Evolutionary conservation across 30 jellyfish, hydroid and myxozoan species (phyloP).

Genomic region (Nemopilema nomurai): DNA sequence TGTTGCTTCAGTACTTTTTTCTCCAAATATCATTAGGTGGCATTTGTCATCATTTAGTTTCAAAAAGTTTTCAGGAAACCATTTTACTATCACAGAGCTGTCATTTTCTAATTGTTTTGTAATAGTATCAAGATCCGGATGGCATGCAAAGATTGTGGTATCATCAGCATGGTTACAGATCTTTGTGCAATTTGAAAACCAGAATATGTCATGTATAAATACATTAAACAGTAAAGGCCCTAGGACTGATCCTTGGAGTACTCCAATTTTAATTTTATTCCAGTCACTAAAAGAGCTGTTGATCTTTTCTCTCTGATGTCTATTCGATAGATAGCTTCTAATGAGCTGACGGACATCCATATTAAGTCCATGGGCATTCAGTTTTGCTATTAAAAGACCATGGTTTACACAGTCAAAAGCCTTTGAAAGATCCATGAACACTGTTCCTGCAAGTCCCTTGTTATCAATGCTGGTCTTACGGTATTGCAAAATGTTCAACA

Average conservation of each 20-base stretch:
- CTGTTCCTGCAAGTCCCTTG: slow-evolving; percentile 15
- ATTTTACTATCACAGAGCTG: slow-evolving; percentile 26
- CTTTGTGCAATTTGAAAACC: slow-evolving; percentile 16
- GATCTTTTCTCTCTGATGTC: slow-evolving; percentile 19
- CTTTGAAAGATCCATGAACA: slow-evolving; percentile 15
- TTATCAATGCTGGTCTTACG: slow-evolving; percentile 14
- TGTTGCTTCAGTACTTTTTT: slow-evolving; percentile 11
- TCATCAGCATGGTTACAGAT: slow-evolving; percentile 54
- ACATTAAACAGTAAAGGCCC: slow-evolving; percentile 40
- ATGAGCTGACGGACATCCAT: not conserved
- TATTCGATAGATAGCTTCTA: not conserved
- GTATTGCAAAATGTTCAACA: slow-evolving; percentile 13
- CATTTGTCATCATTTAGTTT: slow-evolving; percentile 30
- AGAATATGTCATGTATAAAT: slow-evolving; percentile 1
- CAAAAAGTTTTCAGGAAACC: slow-evolving; percentile 30
- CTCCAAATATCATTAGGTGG: slow-evolving; percentile 21
- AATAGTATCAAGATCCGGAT: slow-evolving; percentile 31
- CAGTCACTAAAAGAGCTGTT: slow-evolving; percentile 12
- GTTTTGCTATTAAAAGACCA: slow-evolving; percentile 7
- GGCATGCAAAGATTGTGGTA: slow-evolving; percentile 34
- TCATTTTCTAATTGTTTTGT: slow-evolving; percentile 5
- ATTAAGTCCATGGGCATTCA: slow-evolving; percentile 11
- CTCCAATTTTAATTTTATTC: slow-evolving; percentile 21
- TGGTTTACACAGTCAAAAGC: slow-evolving; percentile 27
- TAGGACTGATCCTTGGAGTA: slow-evolving; percentile 41